These are phyloP conservation scores for Camptogramma bilineatum DNA, from an alignment of 2,888 invertebrate species.

Conservation along the genomic window DNA sequence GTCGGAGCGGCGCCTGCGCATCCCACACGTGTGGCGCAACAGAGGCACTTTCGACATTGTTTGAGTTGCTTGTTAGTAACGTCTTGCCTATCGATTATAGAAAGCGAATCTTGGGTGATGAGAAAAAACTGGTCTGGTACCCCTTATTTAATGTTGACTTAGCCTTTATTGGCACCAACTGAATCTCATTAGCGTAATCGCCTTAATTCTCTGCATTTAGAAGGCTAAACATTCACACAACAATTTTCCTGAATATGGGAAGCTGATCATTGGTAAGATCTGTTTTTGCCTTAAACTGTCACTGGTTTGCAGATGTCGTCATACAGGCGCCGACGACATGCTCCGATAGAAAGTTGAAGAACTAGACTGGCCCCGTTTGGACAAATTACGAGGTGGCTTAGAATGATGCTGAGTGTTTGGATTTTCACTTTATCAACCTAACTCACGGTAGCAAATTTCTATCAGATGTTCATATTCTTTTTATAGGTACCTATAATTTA, in stretches of 20 bases:
- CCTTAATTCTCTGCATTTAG: slow-evolving; percentile 45
- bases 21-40: slow-evolving; percentile 84
- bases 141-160: slow-evolving; percentile 54
- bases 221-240: slow-evolving; percentile 41
- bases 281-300: slow-evolving; percentile 54
- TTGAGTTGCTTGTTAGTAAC: slow-evolving; percentile 75
- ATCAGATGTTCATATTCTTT: not conserved
- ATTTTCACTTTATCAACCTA: slow-evolving; percentile 57
- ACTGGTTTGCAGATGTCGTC: slow-evolving; percentile 62
- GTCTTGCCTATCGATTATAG: slow-evolving; percentile 72
- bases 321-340: slow-evolving; percentile 67
- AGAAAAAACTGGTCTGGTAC: slow-evolving; percentile 50
- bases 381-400: slow-evolving; percentile 64
- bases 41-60: slow-evolving; percentile 81
- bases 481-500: not conserved
- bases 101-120: slow-evolving; percentile 67
- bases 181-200: slow-evolving; percentile 51
- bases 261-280: slow-evolving; percentile 44
- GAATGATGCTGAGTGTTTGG: slow-evolving; percentile 62
- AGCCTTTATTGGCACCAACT: slow-evolving; percentile 49
- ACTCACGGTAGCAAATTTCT: not conserved
- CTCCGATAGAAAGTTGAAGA: slow-evolving; percentile 81
- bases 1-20: slow-evolving; percentile 71
- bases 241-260: slow-evolving; percentile 45
- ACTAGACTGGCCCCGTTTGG: slow-evolving; percentile 75